phyloP scores from a whole-genome alignment of 2,888 invertebrate genomes.

The Boloria euphrosyne region DNA sequence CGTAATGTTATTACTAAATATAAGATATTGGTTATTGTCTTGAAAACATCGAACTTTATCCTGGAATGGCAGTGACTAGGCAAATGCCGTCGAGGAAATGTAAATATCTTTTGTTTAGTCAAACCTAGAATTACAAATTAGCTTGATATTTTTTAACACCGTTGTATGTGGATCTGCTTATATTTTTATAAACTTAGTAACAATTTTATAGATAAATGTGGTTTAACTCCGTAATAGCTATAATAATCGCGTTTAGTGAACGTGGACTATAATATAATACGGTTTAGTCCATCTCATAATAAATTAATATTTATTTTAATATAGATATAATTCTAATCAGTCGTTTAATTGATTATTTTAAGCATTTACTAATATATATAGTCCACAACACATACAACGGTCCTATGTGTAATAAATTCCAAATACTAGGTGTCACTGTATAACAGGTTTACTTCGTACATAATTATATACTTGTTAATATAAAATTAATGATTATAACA shows the following conservation, averaged over 20 bases:
- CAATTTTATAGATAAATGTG: slow-evolving; percentile 24
- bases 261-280: slow-evolving; percentile 16
- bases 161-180: slow-evolving; percentile 54
- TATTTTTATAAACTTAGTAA: slow-evolving; percentile 20
- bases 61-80: slow-evolving; percentile 31
- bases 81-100: slow-evolving; percentile 37
- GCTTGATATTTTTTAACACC: slow-evolving; percentile 65
- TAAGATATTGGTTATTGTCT: neutral
- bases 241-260: slow-evolving; percentile 13
- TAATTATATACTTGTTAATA: slow-evolving; percentile 81
- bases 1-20: no score
- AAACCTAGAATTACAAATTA: slow-evolving; percentile 67
- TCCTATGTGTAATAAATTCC: slow-evolving; percentile 62
- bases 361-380: slow-evolving; percentile 10
- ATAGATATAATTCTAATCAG: neutral
- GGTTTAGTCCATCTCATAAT: slow-evolving; percentile 1
- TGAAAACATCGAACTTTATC: slow-evolving; percentile 1
- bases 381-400: slow-evolving; percentile 54
- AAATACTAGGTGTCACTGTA: slow-evolving; percentile 80
- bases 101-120: slow-evolving; percentile 63
- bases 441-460: slow-evolving; percentile 79
- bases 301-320: neutral
- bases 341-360: neutral
- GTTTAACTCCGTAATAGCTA: slow-evolving; percentile 20
- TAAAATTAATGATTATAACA: slow-evolving; percentile 74